Evolutionary conservation across 2,797 vertebrate species (phyloP).

Genomic region (Naso thynnoides): DNA sequence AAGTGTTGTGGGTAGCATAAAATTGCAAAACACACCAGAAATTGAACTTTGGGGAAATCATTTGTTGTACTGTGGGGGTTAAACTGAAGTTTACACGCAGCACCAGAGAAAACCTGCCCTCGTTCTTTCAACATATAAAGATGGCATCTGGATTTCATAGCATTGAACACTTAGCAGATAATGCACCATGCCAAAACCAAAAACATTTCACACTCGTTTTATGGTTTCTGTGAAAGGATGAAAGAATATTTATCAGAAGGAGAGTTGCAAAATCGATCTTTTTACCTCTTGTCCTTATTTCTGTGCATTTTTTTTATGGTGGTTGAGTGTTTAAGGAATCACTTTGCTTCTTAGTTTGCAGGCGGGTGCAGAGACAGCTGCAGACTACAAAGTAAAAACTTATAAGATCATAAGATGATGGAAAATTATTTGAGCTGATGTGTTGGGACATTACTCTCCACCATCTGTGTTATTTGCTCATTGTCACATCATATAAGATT

Average conservation of each 20-base stretch:
- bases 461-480: conserved; percentile 35
- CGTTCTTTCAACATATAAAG: background rate
- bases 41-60: background rate
- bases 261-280: background rate
- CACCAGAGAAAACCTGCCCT: background rate
- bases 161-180: too few species aligned
- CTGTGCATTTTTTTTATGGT: background rate
- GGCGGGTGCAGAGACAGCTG: background rate
- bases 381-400: conserved; percentile 7
- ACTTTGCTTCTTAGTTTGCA: background rate
- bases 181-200: background rate
- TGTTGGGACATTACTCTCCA: conserved; percentile 10
- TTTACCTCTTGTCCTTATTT: background rate
- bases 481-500: conserved; percentile 23
- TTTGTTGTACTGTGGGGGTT: conserved; percentile 4
- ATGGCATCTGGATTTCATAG: background rate
- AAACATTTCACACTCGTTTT: conserved; percentile 9
- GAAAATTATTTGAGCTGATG: background rate
- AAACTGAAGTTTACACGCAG: conserved; percentile 17
- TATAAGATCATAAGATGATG: conserved; percentile 23
- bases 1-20: background rate
- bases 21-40: background rate
- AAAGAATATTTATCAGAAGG: background rate
- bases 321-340: background rate
- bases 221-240: background rate